Evolutionary conservation across 1,140 invertebrate species (phyloP).

Genomic region (Drosophila sp.): DNA sequence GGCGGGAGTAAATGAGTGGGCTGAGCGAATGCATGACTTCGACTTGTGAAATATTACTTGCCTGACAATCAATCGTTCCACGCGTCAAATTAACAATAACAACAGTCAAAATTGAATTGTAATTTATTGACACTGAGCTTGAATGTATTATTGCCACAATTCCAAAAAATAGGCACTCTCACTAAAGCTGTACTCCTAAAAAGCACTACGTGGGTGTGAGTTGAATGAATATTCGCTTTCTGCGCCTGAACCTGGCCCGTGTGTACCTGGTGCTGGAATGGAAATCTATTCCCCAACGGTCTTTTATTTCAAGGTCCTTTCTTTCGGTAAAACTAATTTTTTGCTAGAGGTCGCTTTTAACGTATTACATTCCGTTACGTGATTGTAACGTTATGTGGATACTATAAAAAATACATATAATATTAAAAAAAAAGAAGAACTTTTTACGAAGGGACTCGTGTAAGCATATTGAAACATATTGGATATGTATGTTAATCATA

Average conservation of each 20-base stretch:
- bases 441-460: no score
- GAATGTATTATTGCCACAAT: not conserved
- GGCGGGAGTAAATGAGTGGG: not conserved
- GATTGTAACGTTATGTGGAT: not conserved
- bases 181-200: not conserved
- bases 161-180: not conserved
- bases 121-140: not conserved
- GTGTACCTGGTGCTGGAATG: slow-evolving; percentile 6
- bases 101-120: not conserved
- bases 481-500: no score
- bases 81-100: not conserved
- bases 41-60: not conserved
- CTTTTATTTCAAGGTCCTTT: slow-evolving; percentile 7
- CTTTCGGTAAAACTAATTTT: not conserved
- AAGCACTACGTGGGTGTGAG: not conserved
- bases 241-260: slow-evolving; percentile 7
- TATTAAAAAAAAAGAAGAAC: not conserved
- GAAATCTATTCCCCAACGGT: slow-evolving; percentile 4
- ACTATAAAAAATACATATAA: not conserved
- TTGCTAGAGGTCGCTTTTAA: slow-evolving; percentile 10
- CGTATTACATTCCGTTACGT: not conserved
- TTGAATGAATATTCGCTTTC: not conserved
- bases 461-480: no score
- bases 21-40: not conserved
- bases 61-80: not conserved